Evolutionary conservation across 2,797 vertebrate species (phyloP).

Genomic region (Lycodopsis pacificus): DNA sequence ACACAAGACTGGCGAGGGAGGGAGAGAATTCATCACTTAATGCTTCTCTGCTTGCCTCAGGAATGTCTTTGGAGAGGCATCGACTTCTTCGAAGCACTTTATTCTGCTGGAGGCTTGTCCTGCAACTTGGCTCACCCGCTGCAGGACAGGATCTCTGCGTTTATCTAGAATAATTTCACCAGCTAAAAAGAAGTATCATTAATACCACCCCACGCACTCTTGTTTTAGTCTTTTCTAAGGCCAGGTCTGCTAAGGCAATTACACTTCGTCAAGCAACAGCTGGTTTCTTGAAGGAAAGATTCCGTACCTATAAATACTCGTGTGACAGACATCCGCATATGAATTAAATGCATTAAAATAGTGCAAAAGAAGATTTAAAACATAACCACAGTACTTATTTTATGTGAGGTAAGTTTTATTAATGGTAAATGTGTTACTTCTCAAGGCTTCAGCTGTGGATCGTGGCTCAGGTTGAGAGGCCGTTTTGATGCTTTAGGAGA

Average conservation of each 20-base stretch:
- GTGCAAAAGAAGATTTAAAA: background rate
- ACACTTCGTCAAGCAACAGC: conserved; percentile 35
- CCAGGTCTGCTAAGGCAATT: conserved; percentile 56
- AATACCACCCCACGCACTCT: conserved; percentile 25
- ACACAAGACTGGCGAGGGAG: conserved; percentile 31
- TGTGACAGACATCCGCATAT: background rate
- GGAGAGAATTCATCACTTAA: conserved; percentile 38
- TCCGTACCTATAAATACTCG: conserved; percentile 4
- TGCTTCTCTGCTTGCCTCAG: conserved; percentile 32
- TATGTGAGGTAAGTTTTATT: conserved; percentile 70
- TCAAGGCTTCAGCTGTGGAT: conserved; percentile 37
- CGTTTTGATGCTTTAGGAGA: conserved; percentile 25
- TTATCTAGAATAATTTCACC: conserved; percentile 51
- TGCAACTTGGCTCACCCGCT: conserved; percentile 34
- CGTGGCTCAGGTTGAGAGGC: conserved; percentile 44
- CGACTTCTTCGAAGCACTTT: conserved; percentile 32
- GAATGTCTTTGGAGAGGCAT: conserved; percentile 59
- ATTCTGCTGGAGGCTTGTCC: conserved; percentile 34
- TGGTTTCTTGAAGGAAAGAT: conserved; percentile 42
- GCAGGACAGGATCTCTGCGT: conserved; percentile 43
- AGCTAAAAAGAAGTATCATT: conserved; percentile 44
- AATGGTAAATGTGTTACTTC: conserved; percentile 43
- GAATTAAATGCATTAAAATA: background rate
- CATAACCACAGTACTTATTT: conserved; percentile 28
- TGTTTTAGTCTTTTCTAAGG: conserved; percentile 41